A percentile compares a stretch with the other conserved stretches of the same genome.
These are phyloP conservation scores for Amblyjoppa fuscipennis DNA, from an alignment of 2,888 invertebrate genomes.

Conservation along the genomic window DNA sequence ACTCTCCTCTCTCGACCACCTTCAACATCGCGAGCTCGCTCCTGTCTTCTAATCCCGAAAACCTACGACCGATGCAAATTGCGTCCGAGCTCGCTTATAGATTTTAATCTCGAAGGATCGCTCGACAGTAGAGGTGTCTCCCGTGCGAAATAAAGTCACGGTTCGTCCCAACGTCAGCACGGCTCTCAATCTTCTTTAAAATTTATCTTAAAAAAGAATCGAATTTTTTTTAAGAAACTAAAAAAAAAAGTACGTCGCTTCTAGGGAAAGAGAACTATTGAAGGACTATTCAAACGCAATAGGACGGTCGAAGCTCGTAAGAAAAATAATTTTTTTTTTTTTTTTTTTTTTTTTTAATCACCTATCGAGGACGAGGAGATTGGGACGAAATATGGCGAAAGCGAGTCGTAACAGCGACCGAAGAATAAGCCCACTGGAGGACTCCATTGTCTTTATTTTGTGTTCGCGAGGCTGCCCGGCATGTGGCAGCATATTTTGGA, in stretches of 20 bases:
- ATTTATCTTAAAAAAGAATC: background rate
- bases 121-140: slow-evolving; percentile 69
- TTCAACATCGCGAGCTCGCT: slow-evolving; percentile 16
- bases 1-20: background rate
- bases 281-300: background rate
- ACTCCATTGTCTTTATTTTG: slow-evolving; percentile 77
- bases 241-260: background rate
- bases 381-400: slow-evolving; percentile 46
- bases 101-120: slow-evolving; percentile 74
- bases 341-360: background rate
- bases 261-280: background rate
- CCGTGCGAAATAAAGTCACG: slow-evolving; percentile 67
- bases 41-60: slow-evolving; percentile 78
- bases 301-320: background rate
- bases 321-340: background rate
- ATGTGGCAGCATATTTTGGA: slow-evolving; percentile 75
- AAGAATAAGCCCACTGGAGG: slow-evolving; percentile 65
- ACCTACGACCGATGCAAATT: slow-evolving; percentile 80
- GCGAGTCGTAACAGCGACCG: slow-evolving; percentile 72
- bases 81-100: slow-evolving; percentile 67
- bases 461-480: slow-evolving; percentile 73
- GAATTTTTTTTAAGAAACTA: background rate
- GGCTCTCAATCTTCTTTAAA: slow-evolving; percentile 9
- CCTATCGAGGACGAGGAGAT: background rate
- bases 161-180: background rate